These are phyloP conservation scores for Megalops cyprinoides DNA, from an alignment of 2,797 vertebrate species.

Conservation along the genomic window DNA sequence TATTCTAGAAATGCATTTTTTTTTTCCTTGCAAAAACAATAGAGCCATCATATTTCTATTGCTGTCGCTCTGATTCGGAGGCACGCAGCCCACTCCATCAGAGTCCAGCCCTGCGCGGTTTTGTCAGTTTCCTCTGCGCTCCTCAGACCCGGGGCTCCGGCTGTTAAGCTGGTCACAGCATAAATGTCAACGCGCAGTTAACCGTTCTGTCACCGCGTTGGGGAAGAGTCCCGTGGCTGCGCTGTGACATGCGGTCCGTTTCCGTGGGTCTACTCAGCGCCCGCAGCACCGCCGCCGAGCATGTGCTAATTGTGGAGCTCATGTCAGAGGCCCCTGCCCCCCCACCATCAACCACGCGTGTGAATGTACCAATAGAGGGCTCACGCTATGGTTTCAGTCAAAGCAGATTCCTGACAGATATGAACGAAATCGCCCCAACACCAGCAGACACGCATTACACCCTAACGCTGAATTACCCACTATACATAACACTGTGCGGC, in stretches of 20 bases:
- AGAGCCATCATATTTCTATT: background rate
- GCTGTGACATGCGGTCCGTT: conserved; percentile 48
- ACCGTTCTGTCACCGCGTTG: conserved; percentile 54
- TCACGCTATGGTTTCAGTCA: too few species aligned
- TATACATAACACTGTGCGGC: too few species aligned
- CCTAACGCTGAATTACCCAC: too few species aligned
- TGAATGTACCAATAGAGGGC: background rate
- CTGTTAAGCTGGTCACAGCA: conserved; percentile 55
- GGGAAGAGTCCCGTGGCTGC: conserved; percentile 54
- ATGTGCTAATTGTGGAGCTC: conserved; percentile 44
- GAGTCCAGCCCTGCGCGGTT: conserved; percentile 8
- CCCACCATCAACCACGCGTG: background rate
- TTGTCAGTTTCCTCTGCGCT: conserved; percentile 42
- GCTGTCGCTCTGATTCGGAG: background rate
- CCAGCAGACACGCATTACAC: too few species aligned
- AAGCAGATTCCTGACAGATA: too few species aligned
- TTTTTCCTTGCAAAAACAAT: background rate
- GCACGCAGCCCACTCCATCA: background rate
- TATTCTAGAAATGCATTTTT: conserved; percentile 5
- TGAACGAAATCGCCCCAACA: too few species aligned
- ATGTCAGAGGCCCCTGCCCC: background rate
- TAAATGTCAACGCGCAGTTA: conserved; percentile 67
- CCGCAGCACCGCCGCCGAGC: conserved; percentile 54
- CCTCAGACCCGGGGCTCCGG: conserved; percentile 50
- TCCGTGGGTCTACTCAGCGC: conserved; percentile 39